phyloP scores from a whole-genome alignment of 2,888 invertebrate species.

The Cryptocephalus moraei region DNA sequence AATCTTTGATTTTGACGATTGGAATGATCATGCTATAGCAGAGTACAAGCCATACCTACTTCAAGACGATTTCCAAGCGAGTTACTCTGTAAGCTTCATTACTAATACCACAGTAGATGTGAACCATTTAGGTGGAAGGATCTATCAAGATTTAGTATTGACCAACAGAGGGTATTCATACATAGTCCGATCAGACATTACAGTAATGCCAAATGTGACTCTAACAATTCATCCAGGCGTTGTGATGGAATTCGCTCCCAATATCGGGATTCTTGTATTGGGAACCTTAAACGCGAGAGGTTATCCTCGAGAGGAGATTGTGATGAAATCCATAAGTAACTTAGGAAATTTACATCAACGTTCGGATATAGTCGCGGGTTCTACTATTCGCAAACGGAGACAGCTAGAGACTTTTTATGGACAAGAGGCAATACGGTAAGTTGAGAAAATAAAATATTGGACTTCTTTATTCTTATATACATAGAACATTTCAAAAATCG shows the following conservation, averaged over 20 bases:
- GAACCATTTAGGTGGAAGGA: conserved; percentile 67
- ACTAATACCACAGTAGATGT: conserved; percentile 48
- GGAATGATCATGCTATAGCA: conserved; percentile 96
- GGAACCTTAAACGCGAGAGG: conserved; percentile 84
- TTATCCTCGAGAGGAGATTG: conserved; percentile 59
- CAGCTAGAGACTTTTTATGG: conserved; percentile 40
- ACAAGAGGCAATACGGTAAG: conserved; percentile 53
- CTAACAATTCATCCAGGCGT: conserved; percentile 83
- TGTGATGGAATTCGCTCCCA: conserved; percentile 86
- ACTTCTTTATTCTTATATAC: too few species aligned
- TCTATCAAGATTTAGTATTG: conserved; percentile 56
- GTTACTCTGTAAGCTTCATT: conserved; percentile 56
- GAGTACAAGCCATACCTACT: conserved; percentile 80
- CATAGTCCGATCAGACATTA: conserved; percentile 77
- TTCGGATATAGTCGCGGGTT: conserved; percentile 29
- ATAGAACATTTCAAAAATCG: too few species aligned
- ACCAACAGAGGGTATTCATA: conserved; percentile 56
- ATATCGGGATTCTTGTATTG: conserved; percentile 89
- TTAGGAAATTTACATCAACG: conserved; percentile 28
- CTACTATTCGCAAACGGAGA: conserved; percentile 14
- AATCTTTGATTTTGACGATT: conserved; percentile 98
- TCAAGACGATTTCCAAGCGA: conserved; percentile 65
- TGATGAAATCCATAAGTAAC: conserved; percentile 56
- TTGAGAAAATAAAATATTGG: not conserved
- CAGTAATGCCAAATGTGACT: conserved; percentile 89